These are phyloP conservation scores for Arvicanthis niloticus DNA, from an alignment of 2,113 vertebrate genomes.

Conservation along the genomic window DNA sequence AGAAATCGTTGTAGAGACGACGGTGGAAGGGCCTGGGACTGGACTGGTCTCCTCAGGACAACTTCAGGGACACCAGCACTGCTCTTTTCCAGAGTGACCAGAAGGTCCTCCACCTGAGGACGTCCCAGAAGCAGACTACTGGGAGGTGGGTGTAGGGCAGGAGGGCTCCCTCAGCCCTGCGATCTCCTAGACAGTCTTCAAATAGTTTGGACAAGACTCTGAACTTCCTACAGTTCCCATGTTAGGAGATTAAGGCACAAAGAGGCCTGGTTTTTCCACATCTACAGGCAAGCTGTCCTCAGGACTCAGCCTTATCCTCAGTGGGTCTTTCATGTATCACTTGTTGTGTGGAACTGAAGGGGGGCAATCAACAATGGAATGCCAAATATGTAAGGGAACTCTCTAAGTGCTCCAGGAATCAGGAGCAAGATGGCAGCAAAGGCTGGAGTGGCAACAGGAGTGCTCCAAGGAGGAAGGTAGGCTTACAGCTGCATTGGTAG, in stretches of 20 bases:
- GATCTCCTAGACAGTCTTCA: neutral
- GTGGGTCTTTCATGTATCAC: neutral
- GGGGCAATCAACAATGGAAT: neutral
- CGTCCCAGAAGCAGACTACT: neutral
- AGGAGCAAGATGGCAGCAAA: neutral
- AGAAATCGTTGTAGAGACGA: slow-evolving; percentile 97
- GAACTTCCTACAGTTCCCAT: neutral
- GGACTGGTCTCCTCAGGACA: slow-evolving; percentile 68
- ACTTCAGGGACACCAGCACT: slow-evolving; percentile 66
- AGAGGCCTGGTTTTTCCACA: neutral
- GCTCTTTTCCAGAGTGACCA: slow-evolving; percentile 79
- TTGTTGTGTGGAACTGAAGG: neutral
- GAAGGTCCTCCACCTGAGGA: slow-evolving; percentile 87
- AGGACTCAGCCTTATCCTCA: neutral
- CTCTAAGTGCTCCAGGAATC: neutral
- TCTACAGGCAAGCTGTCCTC: neutral
- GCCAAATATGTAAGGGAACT: neutral
- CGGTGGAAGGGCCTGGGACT: slow-evolving; percentile 92
- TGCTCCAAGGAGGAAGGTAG: neutral
- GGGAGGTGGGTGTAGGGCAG: neutral
- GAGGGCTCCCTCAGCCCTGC: neutral
- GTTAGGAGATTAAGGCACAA: neutral
- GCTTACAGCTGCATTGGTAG: neutral
- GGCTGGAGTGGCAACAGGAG: neutral
- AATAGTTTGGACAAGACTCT: neutral